Base-by-base conservation (phyloP, 1,140 invertebrate species). In the Drosophila nigromelanica region DNA sequence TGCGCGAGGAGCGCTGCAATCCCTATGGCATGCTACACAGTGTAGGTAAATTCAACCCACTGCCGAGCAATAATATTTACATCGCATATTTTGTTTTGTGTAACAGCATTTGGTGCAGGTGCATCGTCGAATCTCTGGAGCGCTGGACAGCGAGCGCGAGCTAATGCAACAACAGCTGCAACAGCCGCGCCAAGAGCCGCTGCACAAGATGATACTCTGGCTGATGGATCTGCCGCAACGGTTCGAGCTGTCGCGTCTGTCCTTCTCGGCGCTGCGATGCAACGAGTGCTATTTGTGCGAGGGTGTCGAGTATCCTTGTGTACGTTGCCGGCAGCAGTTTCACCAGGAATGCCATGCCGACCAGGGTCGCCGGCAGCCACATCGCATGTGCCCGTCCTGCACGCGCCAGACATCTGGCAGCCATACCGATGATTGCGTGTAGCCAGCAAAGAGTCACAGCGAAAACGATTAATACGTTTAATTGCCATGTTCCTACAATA, bases 201-300 rank as follows among this genome's bases (percentile, higher is more conserved):
- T 55, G 35, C 52, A 39, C 35, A 55, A 55, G 35, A 55, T 55
- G 52, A 18, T 55, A 12, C 52, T 37, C 33, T 55, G 52, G 52
- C 35, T 55, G 35, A 39, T 55, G 52, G 52, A 55, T 24, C 8
- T 55, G 52, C 52, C 33, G 35, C 35, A 55, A n/a, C 52, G 35
- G 1, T 39, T 15, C 12, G 35, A 55, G 4, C 5, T 55, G 4
- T 33, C 55, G 1, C 8, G 55, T 7, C 8, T 30, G 1, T 43
- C 39, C 8, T 14, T 45, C 3, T 58, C 55, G 5, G 24, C 21
- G 5, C 42, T 59, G 2, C 15, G 27, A 12, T 59, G 56, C 15
- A 59, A 47, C 27, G 42, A 45, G 11, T 47, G 56, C 24, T 4
- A 35, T 21, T 4, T 33, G 14, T 35, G 56, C 42, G 40, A 59